Evolutionary conservation across 1,140 invertebrate genomes (phyloP).

Genomic region (Sinonovacula constricta): DNA sequence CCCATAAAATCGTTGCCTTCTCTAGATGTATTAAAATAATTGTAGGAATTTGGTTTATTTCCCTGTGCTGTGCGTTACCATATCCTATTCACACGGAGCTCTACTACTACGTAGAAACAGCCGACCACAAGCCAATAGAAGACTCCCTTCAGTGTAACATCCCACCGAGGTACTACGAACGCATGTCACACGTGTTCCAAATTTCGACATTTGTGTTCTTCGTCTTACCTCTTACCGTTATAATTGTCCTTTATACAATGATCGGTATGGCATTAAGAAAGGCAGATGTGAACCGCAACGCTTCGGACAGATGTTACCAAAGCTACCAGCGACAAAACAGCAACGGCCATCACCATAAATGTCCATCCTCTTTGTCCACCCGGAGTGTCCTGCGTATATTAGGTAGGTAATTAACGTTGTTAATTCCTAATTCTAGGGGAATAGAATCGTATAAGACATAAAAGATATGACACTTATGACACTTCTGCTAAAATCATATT

Average conservation of each 20-base stretch:
- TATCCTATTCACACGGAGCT: slow-evolving; percentile 73
- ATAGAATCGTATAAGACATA: too few species aligned
- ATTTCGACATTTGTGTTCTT: slow-evolving; percentile 79
- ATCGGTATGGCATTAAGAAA: slow-evolving; percentile 77
- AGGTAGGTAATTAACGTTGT: slow-evolving; percentile 37
- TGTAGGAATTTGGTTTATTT: slow-evolving; percentile 87
- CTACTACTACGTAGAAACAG: slow-evolving; percentile 66
- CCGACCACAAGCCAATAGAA: slow-evolving; percentile 52
- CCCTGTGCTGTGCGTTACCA: slow-evolving; percentile 88
- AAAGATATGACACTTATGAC: too few species aligned
- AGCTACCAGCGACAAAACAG: slow-evolving; percentile 35
- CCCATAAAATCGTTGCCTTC: slow-evolving; percentile 91
- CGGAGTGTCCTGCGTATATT: slow-evolving; percentile 55
- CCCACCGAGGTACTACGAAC: slow-evolving; percentile 61
- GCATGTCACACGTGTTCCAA: slow-evolving; percentile 74
- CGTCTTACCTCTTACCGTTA: slow-evolving; percentile 78
- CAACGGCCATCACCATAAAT: slow-evolving; percentile 40
- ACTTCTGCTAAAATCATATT: too few species aligned
- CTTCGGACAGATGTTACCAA: slow-evolving; percentile 57
- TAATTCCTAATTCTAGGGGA: too few species aligned
- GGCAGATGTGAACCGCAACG: slow-evolving; percentile 59
- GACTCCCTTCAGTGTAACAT: slow-evolving; percentile 76
- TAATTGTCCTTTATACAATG: slow-evolving; percentile 76
- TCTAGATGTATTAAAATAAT: slow-evolving; percentile 90
- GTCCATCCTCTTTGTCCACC: slow-evolving; percentile 30